Evolutionary conservation across 2,113 vertebrate genomes (phyloP).

Genomic region (Thalassarche chlororhynchos): DNA sequence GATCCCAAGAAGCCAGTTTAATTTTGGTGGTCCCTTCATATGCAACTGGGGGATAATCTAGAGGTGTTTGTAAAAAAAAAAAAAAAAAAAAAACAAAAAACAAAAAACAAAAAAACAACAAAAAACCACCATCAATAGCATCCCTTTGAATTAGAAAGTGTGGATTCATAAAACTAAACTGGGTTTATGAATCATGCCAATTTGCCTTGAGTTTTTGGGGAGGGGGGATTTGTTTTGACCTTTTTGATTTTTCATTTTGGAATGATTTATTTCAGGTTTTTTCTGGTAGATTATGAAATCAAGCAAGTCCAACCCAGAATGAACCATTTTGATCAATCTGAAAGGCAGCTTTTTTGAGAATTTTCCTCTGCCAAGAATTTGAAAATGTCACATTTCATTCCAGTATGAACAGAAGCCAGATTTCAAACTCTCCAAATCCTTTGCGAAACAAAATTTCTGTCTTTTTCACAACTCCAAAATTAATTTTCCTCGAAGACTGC

Average conservation of each 20-base stretch:
- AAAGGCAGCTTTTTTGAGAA: constrained; percentile 60
- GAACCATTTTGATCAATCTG: constrained; percentile 52
- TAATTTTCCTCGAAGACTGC: constrained; percentile 23
- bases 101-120: not conserved
- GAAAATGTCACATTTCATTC: constrained; percentile 69
- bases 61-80: not conserved
- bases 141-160: not conserved
- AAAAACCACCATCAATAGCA: not conserved
- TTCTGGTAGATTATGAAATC: constrained; percentile 45
- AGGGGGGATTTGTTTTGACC: not conserved
- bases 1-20: not conserved
- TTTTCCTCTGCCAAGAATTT: constrained; percentile 56
- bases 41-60: not conserved
- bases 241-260: constrained; percentile 27
- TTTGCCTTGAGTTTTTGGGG: not conserved
- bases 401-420: constrained; percentile 64
- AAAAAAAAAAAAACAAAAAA: not conserved
- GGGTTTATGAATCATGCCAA: not conserved
- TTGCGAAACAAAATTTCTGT: constrained; percentile 29
- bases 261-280: not conserved
- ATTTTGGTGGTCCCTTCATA: not conserved
- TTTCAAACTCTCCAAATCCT: constrained; percentile 36
- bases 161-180: not conserved
- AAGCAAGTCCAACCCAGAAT: constrained; percentile 30
- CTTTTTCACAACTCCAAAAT: constrained; percentile 47